These are phyloP conservation scores for Suricata suricatta DNA, from an alignment of 2,113 vertebrate species.

Conservation along the genomic window DNA sequence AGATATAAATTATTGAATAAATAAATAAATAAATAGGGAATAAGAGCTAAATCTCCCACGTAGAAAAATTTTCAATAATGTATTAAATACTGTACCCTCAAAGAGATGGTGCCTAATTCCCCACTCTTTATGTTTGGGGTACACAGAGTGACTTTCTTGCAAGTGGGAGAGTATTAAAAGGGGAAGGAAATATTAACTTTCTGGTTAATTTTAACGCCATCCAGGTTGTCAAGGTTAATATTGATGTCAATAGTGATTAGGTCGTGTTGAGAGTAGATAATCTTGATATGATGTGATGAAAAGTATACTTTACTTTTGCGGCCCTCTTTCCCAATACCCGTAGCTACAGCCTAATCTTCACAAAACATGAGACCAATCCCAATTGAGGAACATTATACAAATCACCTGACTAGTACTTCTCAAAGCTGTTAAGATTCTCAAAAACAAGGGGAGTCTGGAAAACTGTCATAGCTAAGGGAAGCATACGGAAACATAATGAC, in stretches of 20 bases:
- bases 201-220: neutral
- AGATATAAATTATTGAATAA: neutral
- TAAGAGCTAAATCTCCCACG: neutral
- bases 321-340: neutral
- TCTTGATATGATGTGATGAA: neutral
- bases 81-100: neutral
- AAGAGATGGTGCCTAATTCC: neutral
- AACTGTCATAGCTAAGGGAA: neutral
- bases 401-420: neutral
- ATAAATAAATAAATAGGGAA: neutral
- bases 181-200: neutral
- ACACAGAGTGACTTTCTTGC: neutral
- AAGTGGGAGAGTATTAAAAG: neutral
- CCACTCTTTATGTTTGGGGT: neutral
- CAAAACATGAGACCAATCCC: neutral
- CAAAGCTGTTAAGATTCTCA: slow-evolving; percentile 1
- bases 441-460: neutral
- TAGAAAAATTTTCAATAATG: neutral
- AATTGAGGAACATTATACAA: neutral
- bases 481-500: neutral
- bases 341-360: neutral
- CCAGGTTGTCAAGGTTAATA: neutral
- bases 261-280: neutral
- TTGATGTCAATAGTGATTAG: neutral
- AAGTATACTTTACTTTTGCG: neutral